Evolutionary conservation across 2,888 invertebrate species (phyloP).

Genomic region (Pristionchus japonicus): DNA sequence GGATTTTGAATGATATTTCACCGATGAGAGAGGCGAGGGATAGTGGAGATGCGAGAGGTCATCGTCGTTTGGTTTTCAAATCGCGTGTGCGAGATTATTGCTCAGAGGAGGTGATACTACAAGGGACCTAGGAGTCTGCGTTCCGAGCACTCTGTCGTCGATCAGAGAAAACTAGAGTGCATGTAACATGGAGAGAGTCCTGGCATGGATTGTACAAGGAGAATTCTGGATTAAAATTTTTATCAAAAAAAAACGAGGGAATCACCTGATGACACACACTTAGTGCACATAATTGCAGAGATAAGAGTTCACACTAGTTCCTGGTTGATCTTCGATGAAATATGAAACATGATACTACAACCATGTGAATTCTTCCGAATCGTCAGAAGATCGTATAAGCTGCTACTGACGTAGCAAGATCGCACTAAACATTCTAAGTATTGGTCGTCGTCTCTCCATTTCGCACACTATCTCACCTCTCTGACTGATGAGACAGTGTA

Average conservation of each 20-base stretch:
- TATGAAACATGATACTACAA: neutral
- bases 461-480: too few species aligned
- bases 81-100: neutral
- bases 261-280: neutral
- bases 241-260: neutral
- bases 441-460: too few species aligned
- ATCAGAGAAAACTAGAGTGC: too few species aligned
- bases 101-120: neutral
- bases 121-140: neutral
- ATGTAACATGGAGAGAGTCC: too few species aligned
- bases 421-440: too few species aligned
- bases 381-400: neutral
- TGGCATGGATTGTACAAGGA: neutral
- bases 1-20: neutral
- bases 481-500: too few species aligned
- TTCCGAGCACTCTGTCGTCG: too few species aligned
- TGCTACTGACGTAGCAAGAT: neutral
- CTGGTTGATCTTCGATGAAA: neutral
- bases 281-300: neutral
- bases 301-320: neutral
- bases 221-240: neutral
- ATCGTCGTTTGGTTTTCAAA: neutral
- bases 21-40: neutral
- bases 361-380: neutral
- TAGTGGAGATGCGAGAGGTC: neutral